Conservation (phyloP, 2,888 invertebrate species). For the Acronicta alni region DNA sequence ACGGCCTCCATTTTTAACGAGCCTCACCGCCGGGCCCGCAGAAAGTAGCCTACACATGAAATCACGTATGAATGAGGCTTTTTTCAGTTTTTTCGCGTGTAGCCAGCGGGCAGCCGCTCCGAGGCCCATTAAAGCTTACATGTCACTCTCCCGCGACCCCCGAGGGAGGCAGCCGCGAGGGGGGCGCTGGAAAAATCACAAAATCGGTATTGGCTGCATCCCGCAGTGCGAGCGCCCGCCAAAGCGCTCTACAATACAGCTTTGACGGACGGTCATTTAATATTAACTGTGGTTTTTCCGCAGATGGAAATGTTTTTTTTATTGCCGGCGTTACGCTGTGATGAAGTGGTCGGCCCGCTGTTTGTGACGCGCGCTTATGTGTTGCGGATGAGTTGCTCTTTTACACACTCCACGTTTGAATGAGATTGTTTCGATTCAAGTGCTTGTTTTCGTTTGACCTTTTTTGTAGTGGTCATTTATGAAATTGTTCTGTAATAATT, state of each 20-base stretch:
- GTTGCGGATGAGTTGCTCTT: conserved; percentile 82
- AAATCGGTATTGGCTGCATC: conserved; percentile 86
- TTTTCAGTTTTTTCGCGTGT: conserved; percentile 87
- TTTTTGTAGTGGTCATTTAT: conserved; percentile 41
- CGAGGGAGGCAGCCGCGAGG: conserved; percentile 52
- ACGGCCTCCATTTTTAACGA: conserved; percentile 88
- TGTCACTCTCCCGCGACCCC: conserved; percentile 81
- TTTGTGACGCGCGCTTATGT: conserved; percentile 86
- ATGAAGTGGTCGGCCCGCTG: conserved; percentile 86
- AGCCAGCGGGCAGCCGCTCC: conserved; percentile 82
- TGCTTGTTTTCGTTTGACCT: conserved; percentile 65
- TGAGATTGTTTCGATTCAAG: conserved; percentile 75
- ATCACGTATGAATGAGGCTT: conserved; percentile 89
- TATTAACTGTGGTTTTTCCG: conserved; percentile 89
- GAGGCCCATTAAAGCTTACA: conserved; percentile 88
- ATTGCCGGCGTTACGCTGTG: conserved; percentile 83
- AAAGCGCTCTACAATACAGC: conserved; percentile 84
- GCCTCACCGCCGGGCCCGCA: conserved; percentile 83
- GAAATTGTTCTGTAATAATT: conserved; percentile 42
- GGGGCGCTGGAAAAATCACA: conserved; percentile 81
- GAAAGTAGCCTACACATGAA: conserved; percentile 89
- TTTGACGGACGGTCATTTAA: conserved; percentile 89
- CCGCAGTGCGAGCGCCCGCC: conserved; percentile 76
- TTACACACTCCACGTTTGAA: conserved; percentile 77
- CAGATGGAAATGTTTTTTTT: conserved; percentile 89